Conservation (phyloP, 2,113 vertebrate species). For the Zosterops lateralis region DNA sequence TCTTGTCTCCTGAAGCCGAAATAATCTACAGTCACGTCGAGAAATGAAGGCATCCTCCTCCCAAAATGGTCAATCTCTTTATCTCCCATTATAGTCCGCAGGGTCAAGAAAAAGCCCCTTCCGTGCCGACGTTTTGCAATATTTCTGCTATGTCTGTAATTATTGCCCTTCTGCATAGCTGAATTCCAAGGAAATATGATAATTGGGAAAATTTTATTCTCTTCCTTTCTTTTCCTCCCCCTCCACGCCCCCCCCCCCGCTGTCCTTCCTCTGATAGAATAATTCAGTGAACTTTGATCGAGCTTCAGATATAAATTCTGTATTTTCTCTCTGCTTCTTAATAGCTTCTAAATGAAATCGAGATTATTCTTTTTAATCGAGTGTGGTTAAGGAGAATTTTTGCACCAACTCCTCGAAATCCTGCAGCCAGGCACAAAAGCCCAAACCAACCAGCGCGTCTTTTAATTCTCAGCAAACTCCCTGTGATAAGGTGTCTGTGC, state of each 20-base stretch:
- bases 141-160: background rate
- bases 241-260: accelerated
- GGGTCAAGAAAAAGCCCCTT: constrained; percentile 13
- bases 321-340: background rate
- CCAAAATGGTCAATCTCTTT: constrained; percentile 69
- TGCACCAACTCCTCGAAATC: background rate
- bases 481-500: background rate
- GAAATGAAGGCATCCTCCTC: constrained; percentile 70
- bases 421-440: background rate
- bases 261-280: background rate
- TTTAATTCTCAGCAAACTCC: background rate
- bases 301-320: background rate
- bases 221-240: background rate
- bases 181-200: background rate
- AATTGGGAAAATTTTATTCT: background rate
- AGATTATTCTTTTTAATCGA: background rate
- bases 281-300: background rate
- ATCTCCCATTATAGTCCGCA: constrained; percentile 27
- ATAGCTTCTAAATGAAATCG: background rate
- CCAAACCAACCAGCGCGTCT: background rate
- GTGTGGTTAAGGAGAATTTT: background rate
- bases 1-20: constrained; percentile 74
- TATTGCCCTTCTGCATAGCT: background rate
- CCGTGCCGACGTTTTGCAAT: background rate
- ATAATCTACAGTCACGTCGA: constrained; percentile 70